Evolutionary conservation across 2,113 vertebrate genomes (phyloP).

Genomic region (Colossoma macropomum): DNA sequence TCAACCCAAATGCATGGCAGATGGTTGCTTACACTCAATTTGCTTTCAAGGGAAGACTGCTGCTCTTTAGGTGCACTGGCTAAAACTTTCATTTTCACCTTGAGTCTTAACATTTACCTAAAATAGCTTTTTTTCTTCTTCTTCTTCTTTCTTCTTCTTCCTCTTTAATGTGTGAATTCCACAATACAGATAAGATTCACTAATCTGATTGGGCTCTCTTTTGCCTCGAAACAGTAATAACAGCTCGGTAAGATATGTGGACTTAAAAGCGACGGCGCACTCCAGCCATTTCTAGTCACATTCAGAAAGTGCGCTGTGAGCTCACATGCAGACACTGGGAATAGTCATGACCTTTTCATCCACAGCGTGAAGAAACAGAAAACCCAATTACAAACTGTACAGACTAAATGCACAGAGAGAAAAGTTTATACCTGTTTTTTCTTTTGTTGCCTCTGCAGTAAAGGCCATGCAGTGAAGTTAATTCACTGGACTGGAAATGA

Average conservation of each 20-base stretch:
- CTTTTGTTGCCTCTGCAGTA: neutral
- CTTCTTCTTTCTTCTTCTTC: neutral
- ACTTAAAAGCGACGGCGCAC: slow-evolving; percentile 9
- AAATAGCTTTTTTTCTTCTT: neutral
- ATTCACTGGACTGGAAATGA: neutral
- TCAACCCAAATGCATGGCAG: slow-evolving; percentile 20
- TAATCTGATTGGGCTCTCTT: neutral
- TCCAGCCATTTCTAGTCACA: slow-evolving; percentile 33
- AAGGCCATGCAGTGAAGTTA: slow-evolving; percentile 9
- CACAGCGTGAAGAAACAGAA: slow-evolving; percentile 19
- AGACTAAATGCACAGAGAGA: slow-evolving; percentile 8
- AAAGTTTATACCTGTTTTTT: slow-evolving; percentile 17
- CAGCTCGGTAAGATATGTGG: neutral
- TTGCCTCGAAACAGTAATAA: no score
- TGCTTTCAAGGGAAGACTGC: slow-evolving; percentile 14
- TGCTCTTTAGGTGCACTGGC: slow-evolving; percentile 13
- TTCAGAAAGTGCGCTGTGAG: slow-evolving; percentile 17
- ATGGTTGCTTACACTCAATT: slow-evolving; percentile 24
- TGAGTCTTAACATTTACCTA: neutral
- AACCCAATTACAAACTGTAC: slow-evolving; percentile 23
- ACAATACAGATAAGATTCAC: slow-evolving; percentile 31
- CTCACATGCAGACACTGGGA: slow-evolving; percentile 12
- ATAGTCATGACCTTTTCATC: slow-evolving; percentile 41
- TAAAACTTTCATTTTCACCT: neutral
- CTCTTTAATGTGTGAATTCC: neutral